These are phyloP conservation scores for Macrosteles quadrilineatus DNA, from an alignment of 1,140 invertebrate genomes.

Conservation along the genomic window DNA sequence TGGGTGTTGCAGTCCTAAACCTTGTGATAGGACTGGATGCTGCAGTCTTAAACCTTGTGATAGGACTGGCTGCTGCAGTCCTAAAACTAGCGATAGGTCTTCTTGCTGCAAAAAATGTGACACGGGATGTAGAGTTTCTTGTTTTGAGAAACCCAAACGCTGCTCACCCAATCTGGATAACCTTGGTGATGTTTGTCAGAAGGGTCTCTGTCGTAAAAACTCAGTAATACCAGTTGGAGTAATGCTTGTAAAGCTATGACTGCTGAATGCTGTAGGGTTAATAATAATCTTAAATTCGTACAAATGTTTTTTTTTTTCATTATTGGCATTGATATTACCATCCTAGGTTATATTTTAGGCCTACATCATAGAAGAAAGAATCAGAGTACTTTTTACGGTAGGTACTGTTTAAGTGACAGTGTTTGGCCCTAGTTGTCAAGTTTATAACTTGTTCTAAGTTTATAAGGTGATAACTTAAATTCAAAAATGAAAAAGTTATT, in stretches of 20 bases:
- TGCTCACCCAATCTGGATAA: neutral
- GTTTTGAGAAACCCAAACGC: neutral
- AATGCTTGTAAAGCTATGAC: neutral
- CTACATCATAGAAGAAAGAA: too few relatives aligned
- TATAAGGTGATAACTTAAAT: too few relatives aligned
- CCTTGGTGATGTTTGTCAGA: neutral
- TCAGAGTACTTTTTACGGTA: too few relatives aligned
- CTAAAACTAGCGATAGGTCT: neutral
- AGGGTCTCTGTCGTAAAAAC: neutral
- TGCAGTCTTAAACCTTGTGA: neutral
- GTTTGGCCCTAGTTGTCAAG: too few relatives aligned
- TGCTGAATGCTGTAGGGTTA: too few relatives aligned
- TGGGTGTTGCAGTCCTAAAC: neutral
- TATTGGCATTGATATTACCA: too few relatives aligned
- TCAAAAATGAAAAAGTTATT: too few relatives aligned
- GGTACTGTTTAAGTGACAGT: too few relatives aligned
- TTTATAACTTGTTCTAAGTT: too few relatives aligned
- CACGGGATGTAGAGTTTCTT: neutral
- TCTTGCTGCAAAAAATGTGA: neutral
- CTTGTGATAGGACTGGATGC: neutral
- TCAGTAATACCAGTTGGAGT: neutral
- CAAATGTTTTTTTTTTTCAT: too few relatives aligned
- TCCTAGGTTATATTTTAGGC: too few relatives aligned
- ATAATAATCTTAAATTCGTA: too few relatives aligned
- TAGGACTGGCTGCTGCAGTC: neutral